phyloP scores from a whole-genome alignment of 2,113 vertebrate genomes.

The Pangasianodon hypophthalmus region DNA sequence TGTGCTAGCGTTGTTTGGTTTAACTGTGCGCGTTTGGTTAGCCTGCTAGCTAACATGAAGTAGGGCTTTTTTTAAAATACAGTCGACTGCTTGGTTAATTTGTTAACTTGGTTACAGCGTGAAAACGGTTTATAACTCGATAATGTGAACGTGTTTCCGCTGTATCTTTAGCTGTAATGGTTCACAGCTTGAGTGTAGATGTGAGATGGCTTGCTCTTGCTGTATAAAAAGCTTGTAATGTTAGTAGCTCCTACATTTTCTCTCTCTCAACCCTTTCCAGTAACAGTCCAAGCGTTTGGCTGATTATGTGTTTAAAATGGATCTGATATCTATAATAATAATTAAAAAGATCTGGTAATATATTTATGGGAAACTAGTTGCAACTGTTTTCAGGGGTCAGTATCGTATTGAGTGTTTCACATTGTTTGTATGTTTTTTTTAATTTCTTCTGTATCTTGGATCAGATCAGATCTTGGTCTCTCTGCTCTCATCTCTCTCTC shows the following conservation, averaged over 20 bases:
- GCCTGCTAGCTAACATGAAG: background rate
- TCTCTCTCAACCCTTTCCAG: background rate
- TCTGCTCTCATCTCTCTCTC: slow-evolving; percentile 71
- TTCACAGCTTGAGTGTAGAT: background rate
- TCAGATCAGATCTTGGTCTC: background rate
- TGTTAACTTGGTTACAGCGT: too few species aligned
- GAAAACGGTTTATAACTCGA: background rate
- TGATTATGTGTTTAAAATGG: background rate
- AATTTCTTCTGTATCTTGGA: background rate
- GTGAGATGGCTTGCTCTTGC: background rate
- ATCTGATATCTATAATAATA: background rate
- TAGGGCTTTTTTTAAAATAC: background rate
- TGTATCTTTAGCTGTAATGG: background rate
- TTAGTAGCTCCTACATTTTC: background rate
- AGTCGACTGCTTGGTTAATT: background rate
- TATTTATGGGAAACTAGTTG: background rate
- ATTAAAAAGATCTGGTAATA: background rate
- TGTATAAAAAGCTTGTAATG: background rate
- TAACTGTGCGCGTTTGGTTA: background rate
- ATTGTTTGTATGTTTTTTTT: background rate
- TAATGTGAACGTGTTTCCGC: background rate
- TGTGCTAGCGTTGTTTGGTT: too few species aligned
- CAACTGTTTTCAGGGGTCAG: background rate
- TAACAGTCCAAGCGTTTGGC: background rate
- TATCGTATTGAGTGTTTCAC: background rate